Evolutionary conservation across 23 tunicate species (phyloP).

Genomic region (Halocynthia roretzi): DNA sequence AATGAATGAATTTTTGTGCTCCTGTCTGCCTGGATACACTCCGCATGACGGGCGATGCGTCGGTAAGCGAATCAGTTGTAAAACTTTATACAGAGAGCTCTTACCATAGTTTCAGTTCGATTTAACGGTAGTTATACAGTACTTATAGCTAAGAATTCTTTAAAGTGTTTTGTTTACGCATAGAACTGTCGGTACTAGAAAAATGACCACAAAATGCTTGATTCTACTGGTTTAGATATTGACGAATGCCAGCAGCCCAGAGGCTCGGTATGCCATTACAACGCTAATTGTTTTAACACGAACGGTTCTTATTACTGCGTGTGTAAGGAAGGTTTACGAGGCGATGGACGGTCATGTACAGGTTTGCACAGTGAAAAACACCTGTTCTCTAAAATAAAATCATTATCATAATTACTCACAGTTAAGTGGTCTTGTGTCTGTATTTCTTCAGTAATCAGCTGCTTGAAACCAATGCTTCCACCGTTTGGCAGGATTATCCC

Average conservation of each 20-base stretch:
- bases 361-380: not conserved
- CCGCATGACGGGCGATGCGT: not conserved
- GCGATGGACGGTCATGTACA: not conserved
- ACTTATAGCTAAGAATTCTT: too few species aligned
- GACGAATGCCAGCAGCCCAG: not conserved
- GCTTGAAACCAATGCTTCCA: not conserved
- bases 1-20: not conserved
- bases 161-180: too few species aligned
- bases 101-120: not conserved
- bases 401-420: not conserved
- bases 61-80: not conserved
- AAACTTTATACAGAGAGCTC: too few species aligned
- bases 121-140: not conserved
- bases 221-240: not conserved
- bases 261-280: not conserved
- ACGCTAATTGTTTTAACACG: not conserved
- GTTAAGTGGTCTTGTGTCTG: not conserved
- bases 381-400: too few species aligned
- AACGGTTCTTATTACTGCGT: not conserved
- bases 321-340: conserved; percentile 1
- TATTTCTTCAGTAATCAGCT: not conserved
- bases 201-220: not conserved
- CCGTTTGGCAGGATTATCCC: not conserved
- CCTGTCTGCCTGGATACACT: not conserved
- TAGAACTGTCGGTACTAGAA: too few species aligned